Percentiles rank a stretch among this genome's conserved stretches.
Conservation (phyloP, 2,113 vertebrate genomes). For the Natator depressus region DNA sequence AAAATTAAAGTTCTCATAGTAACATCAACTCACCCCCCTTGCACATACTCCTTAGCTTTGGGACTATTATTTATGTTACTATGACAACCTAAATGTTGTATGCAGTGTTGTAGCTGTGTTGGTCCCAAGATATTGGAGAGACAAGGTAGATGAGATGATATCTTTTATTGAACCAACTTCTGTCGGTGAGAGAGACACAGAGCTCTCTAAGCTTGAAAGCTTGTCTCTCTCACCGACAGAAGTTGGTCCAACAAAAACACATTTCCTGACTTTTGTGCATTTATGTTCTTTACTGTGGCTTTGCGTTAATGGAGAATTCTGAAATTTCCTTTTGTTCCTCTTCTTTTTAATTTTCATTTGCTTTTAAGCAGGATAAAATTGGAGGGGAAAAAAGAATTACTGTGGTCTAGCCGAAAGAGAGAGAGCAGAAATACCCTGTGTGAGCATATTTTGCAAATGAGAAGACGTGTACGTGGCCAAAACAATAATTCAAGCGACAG, state of each 20-base stretch:
- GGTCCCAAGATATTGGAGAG: background rate
- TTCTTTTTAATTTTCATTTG: background rate
- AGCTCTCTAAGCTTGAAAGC: background rate
- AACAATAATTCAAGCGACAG: background rate
- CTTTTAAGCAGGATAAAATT: background rate
- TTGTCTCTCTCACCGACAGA: background rate
- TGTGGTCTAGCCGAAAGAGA: background rate
- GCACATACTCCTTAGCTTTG: accelerated
- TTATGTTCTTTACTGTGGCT: background rate
- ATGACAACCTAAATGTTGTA: accelerated
- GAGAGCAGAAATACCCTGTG: background rate
- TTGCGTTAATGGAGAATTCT: background rate
- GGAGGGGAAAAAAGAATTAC: background rate
- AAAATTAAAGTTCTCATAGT: accelerated
- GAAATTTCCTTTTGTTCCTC: too few relatives aligned
- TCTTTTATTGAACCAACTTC: background rate
- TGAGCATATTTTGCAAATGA: background rate
- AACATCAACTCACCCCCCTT: accelerated
- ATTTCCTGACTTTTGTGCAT: background rate
- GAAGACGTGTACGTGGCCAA: background rate
- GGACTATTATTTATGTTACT: background rate
- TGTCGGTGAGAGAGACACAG: background rate
- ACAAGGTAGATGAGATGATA: background rate
- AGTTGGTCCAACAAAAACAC: too few relatives aligned
- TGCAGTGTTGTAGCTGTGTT: background rate